Conservation (phyloP, 1,140 invertebrate species). For the Drosophila tristis region DNA sequence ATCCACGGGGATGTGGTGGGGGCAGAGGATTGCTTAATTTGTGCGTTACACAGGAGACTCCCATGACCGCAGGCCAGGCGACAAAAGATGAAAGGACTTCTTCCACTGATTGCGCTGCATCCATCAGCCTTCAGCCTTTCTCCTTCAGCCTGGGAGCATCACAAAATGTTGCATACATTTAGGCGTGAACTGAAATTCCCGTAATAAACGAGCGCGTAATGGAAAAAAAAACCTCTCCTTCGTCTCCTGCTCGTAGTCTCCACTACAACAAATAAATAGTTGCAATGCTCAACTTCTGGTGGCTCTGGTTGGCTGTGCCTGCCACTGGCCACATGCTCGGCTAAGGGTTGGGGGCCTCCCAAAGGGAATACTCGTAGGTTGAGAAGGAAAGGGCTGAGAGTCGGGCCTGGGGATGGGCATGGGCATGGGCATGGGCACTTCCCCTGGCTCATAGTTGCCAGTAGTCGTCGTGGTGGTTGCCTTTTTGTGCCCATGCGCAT, state of each 20-base stretch:
- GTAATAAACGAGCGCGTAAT: conserved; percentile 81
- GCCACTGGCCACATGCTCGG: conserved; percentile 49
- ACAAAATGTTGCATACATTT: conserved; percentile 56
- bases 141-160: not conserved
- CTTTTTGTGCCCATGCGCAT: conserved; percentile 80
- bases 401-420: not conserved
- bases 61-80: conserved; percentile 27
- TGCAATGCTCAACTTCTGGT: conserved; percentile 75
- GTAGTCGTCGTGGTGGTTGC: conserved; percentile 59
- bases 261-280: conserved; percentile 73
- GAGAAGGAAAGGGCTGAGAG: not conserved
- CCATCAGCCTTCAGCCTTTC: not conserved
- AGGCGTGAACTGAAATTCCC: conserved; percentile 65
- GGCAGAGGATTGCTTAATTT: conserved; percentile 59
- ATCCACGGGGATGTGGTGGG: conserved; percentile 32
- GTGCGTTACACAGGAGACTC: conserved; percentile 47
- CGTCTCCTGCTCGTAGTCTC: not conserved
- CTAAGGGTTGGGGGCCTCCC: conserved; percentile 23
- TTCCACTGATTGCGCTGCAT: conserved; percentile 29
- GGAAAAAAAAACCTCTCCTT: conserved; percentile 52
- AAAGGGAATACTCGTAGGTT: not conserved
- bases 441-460: conserved; percentile 24
- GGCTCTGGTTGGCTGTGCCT: conserved; percentile 77
- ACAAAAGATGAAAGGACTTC: conserved; percentile 4
- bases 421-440: conserved; percentile 28